Percentiles rank a stretch among this genome's conserved stretches.
Evolutionary conservation across 2,888 invertebrate genomes (phyloP).

Genomic region (Erynnis tages): DNA sequence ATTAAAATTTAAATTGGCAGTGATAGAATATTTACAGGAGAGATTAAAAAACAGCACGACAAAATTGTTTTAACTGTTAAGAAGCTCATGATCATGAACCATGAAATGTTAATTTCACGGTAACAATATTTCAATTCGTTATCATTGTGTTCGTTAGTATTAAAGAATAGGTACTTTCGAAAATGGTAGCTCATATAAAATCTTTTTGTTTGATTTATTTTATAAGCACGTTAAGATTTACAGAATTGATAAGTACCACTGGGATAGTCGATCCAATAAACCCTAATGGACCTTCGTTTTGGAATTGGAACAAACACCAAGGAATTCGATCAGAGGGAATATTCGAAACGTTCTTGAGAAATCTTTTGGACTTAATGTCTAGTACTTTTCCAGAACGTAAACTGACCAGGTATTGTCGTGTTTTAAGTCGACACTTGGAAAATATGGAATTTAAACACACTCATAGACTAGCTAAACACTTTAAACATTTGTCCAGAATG

Average conservation of each 20-base stretch:
- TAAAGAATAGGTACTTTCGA: neutral
- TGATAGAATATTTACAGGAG: slow-evolving; percentile 47
- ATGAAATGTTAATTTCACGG: slow-evolving; percentile 11
- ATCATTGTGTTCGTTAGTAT: neutral
- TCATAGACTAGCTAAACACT: slow-evolving; percentile 40
- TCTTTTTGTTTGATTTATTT: neutral
- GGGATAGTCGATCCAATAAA: slow-evolving; percentile 26
- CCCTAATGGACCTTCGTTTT: slow-evolving; percentile 18
- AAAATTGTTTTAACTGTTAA: neutral
- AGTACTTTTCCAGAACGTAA: slow-evolving; percentile 41
- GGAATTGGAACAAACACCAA: slow-evolving; percentile 6
- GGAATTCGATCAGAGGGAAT: slow-evolving; percentile 38
- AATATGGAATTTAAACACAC: slow-evolving; percentile 40
- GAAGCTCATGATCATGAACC: neutral
- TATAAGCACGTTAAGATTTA: slow-evolving; percentile 2
- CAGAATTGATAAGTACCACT: slow-evolving; percentile 19
- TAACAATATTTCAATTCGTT: neutral
- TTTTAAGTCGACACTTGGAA: slow-evolving; percentile 41
- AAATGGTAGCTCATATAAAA: neutral
- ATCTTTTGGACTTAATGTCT: slow-evolving; percentile 44
- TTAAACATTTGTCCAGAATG: slow-evolving; percentile 41
- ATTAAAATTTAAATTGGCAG: slow-evolving; percentile 48
- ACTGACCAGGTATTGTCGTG: slow-evolving; percentile 42
- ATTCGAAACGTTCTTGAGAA: slow-evolving; percentile 52
- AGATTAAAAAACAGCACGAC: slow-evolving; percentile 13